Conservation (phyloP, 2,888 invertebrate genomes). For the Alsophila aescularia region DNA sequence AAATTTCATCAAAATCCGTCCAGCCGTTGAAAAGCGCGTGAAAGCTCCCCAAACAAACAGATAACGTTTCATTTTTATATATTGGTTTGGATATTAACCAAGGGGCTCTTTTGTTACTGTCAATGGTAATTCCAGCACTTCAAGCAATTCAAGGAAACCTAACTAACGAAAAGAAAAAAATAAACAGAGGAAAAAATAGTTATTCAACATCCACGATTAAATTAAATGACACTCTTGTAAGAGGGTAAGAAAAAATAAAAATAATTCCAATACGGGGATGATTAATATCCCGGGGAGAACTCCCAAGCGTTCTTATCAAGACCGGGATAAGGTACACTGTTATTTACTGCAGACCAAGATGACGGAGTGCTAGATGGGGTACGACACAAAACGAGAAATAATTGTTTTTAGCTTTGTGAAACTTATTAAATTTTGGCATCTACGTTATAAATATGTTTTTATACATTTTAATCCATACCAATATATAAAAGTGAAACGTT, state of each 20-base stretch:
- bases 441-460: no score
- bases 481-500: no score
- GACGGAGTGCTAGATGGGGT: conserved; percentile 41
- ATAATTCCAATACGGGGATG: conserved; percentile 64
- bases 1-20: no score
- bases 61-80: no score
- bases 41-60: no score
- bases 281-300: conserved; percentile 63
- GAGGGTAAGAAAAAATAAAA: conserved; percentile 54
- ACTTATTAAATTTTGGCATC: no score
- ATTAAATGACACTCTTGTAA: conserved; percentile 56
- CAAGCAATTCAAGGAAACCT: background rate
- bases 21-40: no score
- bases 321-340: conserved; percentile 51
- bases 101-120: no score
- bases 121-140: background rate
- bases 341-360: conserved; percentile 51
- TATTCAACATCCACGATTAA: conserved; percentile 42
- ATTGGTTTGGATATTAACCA: no score
- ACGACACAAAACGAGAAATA: background rate
- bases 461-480: no score
- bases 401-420: no score
- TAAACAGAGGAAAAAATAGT: conserved; percentile 7
- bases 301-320: conserved; percentile 57
- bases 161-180: background rate